phyloP scores from a whole-genome alignment of 2,888 invertebrate species.

The Hedya salicella region DNA sequence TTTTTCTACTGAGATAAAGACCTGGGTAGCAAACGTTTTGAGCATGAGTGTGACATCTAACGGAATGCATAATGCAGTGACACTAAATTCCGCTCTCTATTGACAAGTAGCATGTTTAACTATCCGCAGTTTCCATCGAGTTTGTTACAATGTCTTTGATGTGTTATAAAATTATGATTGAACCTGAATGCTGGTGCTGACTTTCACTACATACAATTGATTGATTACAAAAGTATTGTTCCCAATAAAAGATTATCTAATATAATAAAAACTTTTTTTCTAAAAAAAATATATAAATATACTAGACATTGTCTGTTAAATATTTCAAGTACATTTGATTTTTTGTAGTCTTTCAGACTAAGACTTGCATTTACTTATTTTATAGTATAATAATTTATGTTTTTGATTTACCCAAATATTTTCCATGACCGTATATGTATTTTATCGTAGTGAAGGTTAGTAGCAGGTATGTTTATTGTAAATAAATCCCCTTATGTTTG shows the following conservation, averaged over 20 bases:
- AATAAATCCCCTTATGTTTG: conserved; percentile 67
- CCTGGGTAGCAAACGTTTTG: conserved; percentile 48
- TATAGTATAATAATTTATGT: too few relatives aligned
- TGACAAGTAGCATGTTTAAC: conserved; percentile 33
- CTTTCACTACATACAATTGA: conserved; percentile 47
- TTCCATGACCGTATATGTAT: too few relatives aligned
- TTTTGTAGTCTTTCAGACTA: too few relatives aligned
- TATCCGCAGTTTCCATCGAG: conserved; percentile 21
- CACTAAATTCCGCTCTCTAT: conserved; percentile 44
- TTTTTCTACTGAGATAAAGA: conserved; percentile 17
- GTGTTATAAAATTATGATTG: conserved; percentile 30
- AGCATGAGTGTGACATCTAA: conserved; percentile 75
- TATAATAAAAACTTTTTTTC: too few relatives aligned
- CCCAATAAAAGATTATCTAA: too few relatives aligned
- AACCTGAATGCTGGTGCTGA: conserved; percentile 42
- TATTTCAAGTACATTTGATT: too few relatives aligned
- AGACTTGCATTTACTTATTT: too few relatives aligned
- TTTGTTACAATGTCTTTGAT: conserved; percentile 30
- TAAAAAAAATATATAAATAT: too few relatives aligned
- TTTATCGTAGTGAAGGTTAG: conserved; percentile 61
- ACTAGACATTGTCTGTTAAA: too few relatives aligned
- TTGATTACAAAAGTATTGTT: too few relatives aligned
- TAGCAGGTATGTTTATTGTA: conserved; percentile 54
- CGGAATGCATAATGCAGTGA: conserved; percentile 54
- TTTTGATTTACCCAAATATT: too few relatives aligned